Conservation (phyloP, 2,113 vertebrate genomes). For the Lagopus leucura region DNA sequence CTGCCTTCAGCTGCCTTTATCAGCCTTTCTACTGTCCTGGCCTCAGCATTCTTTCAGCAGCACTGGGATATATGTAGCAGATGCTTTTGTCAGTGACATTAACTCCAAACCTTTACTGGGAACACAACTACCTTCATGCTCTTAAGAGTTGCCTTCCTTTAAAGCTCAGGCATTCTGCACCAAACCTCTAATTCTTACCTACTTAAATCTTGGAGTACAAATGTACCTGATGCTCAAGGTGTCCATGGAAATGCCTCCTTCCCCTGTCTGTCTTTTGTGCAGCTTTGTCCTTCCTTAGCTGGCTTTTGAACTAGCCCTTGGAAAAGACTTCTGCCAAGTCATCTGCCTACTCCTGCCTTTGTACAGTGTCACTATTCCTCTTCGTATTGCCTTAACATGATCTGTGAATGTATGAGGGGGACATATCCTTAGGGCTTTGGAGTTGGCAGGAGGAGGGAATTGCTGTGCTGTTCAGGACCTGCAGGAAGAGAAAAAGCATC, state of each 20-base stretch:
- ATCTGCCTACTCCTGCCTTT: neutral
- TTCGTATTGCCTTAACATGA: rapidly evolving
- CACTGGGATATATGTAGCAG: neutral
- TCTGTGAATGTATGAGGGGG: neutral
- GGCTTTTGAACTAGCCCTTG: neutral
- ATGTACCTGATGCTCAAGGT: neutral
- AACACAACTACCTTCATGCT: neutral
- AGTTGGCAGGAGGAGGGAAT: neutral
- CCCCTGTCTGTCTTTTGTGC: neutral
- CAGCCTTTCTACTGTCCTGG: neutral
- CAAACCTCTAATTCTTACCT: neutral
- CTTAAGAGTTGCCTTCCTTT: neutral
- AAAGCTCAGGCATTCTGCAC: neutral
- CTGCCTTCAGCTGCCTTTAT: neutral
- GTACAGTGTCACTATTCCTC: neutral
- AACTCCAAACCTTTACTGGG: neutral
- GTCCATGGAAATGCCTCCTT: neutral
- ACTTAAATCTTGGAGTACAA: neutral
- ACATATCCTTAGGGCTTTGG: neutral
- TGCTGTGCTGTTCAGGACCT: neutral
- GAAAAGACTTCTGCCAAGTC: neutral
- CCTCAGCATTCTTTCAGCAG: neutral
- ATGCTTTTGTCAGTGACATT: neutral
- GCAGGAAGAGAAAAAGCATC: neutral
- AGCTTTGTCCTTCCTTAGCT: neutral